Evolutionary conservation across 2,888 invertebrate genomes (phyloP).

Genomic region (Exephanes ischioxanthus): DNA sequence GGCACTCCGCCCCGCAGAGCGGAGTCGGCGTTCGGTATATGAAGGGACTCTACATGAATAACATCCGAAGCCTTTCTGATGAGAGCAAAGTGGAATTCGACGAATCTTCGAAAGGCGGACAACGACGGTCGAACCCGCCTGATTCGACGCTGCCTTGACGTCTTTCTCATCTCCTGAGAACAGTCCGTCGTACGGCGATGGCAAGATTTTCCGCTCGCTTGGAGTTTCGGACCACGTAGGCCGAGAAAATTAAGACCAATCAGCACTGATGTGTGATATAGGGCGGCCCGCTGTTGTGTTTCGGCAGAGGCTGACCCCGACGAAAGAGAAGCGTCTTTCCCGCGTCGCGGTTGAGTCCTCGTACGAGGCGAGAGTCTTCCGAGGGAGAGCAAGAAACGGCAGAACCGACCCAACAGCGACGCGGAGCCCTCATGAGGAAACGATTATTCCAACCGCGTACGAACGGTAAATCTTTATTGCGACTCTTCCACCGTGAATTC

Average conservation of each 20-base stretch:
- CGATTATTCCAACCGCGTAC: slow-evolving; percentile 75
- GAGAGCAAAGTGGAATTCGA: not conserved
- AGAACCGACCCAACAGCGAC: not conserved
- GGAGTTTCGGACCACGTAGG: slow-evolving; percentile 77
- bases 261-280: slow-evolving; percentile 78
- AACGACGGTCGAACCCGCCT: not conserved
- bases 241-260: slow-evolving; percentile 79
- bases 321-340: not conserved
- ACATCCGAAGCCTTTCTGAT: not conserved
- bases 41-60: not conserved
- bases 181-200: not conserved
- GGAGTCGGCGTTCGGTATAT: not conserved
- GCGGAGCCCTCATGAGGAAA: not conserved
- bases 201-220: slow-evolving; percentile 42
- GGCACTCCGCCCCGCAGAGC: slow-evolving; percentile 13
- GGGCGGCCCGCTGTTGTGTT: slow-evolving; percentile 31
- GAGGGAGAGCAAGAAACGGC: not conserved
- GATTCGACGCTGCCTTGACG: slow-evolving; percentile 41
- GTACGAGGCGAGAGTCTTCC: not conserved
- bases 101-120: not conserved
- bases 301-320: not conserved
- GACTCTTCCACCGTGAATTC: slow-evolving; percentile 72
- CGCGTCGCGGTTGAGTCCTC: slow-evolving; percentile 20
- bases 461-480: slow-evolving; percentile 77
- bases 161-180: slow-evolving; percentile 51